Percentiles rank a stretch among this genome's conserved stretches.
These are phyloP conservation scores for Stegodyphus mimosarum DNA, from an alignment of 1,140 invertebrate genomes.

Conservation along the genomic window DNA sequence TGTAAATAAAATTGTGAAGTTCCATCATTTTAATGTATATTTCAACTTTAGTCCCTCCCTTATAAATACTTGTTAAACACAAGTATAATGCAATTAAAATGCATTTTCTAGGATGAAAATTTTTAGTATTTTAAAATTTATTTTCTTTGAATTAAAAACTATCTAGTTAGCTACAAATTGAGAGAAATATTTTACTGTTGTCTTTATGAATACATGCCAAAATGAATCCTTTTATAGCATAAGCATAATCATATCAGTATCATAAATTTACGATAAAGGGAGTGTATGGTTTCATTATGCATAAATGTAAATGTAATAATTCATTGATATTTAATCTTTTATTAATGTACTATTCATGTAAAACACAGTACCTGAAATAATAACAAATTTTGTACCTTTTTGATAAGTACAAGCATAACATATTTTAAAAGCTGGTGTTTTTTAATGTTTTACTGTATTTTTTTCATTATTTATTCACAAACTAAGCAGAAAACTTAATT, in stretches of 20 bases:
- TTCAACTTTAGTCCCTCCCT: too few relatives aligned
- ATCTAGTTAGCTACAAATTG: neutral
- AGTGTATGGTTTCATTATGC: too few relatives aligned
- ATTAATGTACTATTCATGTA: neutral
- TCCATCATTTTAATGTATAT: too few relatives aligned
- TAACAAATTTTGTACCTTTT: conserved; percentile 52
- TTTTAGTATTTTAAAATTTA: neutral
- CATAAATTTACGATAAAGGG: neutral
- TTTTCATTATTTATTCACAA: neutral
- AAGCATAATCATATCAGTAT: neutral
- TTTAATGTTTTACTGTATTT: conserved; percentile 15
- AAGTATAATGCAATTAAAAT: too few relatives aligned
- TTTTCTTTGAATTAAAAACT: neutral
- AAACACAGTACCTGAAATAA: conserved; percentile 33
- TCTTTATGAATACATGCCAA: too few relatives aligned
- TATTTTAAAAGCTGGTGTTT: conserved; percentile 44
- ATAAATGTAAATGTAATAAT: neutral
- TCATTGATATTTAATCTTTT: conserved; percentile 13
- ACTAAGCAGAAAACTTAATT: neutral
- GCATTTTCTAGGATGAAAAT: too few relatives aligned
- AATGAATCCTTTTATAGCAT: too few relatives aligned
- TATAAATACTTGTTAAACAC: too few relatives aligned
- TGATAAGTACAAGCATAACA: conserved; percentile 32
- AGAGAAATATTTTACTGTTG: too few relatives aligned
- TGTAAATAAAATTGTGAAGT: too few relatives aligned